phyloP scores from a whole-genome alignment of 2,113 vertebrate genomes.

The Eonycteris spelaea region DNA sequence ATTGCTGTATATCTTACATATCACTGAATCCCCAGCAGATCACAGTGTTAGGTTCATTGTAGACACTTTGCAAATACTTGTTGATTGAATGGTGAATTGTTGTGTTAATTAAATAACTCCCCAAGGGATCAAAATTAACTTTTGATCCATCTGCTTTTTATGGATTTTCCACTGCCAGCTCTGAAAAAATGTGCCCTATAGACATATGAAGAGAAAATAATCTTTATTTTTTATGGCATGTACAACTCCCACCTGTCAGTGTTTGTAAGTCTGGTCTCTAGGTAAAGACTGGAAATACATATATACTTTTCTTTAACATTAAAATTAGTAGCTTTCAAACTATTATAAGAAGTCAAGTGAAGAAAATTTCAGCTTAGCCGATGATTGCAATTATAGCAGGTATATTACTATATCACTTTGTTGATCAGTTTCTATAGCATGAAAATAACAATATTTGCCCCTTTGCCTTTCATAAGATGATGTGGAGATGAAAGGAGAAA shows the following conservation, averaged over 20 bases:
- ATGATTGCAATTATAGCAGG: conserved; percentile 59
- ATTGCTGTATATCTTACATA: background rate
- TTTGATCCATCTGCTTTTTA: conserved; percentile 45
- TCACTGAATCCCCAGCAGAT: background rate
- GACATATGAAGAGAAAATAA: conserved; percentile 3
- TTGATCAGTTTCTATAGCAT: conserved; percentile 35
- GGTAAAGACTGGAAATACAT: conserved; percentile 24
- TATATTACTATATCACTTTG: conserved; percentile 38
- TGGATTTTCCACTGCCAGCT: conserved; percentile 39
- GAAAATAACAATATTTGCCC: conserved; percentile 38
- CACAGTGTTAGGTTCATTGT: background rate
- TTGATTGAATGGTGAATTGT: conserved; percentile 21
- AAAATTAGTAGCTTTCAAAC: conserved; percentile 58
- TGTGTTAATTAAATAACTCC: conserved; percentile 39
- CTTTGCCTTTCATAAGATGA: conserved; percentile 42
- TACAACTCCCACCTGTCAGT: conserved; percentile 5
- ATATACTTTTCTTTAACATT: background rate
- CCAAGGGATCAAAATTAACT: conserved; percentile 35
- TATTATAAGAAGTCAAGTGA: conserved; percentile 4
- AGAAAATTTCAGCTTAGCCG: conserved; percentile 37
- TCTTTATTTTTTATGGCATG: conserved; percentile 12
- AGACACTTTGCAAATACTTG: conserved; percentile 20
- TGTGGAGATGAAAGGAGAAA: background rate
- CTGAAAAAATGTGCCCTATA: background rate
- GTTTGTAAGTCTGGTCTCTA: conserved; percentile 32